Base-by-base conservation (phyloP, 2,797 vertebrate genomes). In the Semaprochilodus insignis region DNA sequence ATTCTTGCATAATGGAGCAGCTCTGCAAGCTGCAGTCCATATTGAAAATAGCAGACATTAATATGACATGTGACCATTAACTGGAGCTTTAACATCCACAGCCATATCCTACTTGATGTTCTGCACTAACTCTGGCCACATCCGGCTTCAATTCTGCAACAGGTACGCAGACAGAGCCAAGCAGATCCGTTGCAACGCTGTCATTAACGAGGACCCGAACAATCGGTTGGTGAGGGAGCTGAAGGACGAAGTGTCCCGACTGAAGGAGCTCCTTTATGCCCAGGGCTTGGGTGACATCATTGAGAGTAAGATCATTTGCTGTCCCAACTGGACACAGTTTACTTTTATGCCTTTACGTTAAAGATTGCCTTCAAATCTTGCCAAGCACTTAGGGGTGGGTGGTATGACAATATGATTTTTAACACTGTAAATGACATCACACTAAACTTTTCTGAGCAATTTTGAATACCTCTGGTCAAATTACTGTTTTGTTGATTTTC, bases 211-310 rank as follows among this genome's bases (percentile, higher is more conserved):
- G 91, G 98, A 99, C 88, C 98, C 98, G 85, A 99, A 97, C 93
- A 98, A 98, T 91, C 96, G 97, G 7, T 90, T 99, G 87, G 97
- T 99, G 91, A 95, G 98, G 0, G 97, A 99, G 90, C 95, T 99
- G 86, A 99, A 99, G 92, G 98, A 99, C 0, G 98, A 99, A 90
- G 98, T 99, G 92, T 96, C 96, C 0, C 96, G 98, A 1, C 95
- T 99, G 82, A 96, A 96, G 11, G 98, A 99, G 62, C 96, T 99
- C 10, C 95, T 99, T 15, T 97, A 91, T 0, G 93, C 97, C 78
- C 98, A 99, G 88, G 98, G 98, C n/a, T 95, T 99, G 0, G 97
- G 97, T 19, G 98, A 99, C 94, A 98, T 99, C 90, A 97, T 99
- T n/a, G 98, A 99, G 85, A 96, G 98, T 99, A 96, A 95, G 98